Percentiles rank a stretch among this genome's conserved stretches.
Conservation (phyloP, 2,113 vertebrate species). For the Chrysochloris asiatica region DNA sequence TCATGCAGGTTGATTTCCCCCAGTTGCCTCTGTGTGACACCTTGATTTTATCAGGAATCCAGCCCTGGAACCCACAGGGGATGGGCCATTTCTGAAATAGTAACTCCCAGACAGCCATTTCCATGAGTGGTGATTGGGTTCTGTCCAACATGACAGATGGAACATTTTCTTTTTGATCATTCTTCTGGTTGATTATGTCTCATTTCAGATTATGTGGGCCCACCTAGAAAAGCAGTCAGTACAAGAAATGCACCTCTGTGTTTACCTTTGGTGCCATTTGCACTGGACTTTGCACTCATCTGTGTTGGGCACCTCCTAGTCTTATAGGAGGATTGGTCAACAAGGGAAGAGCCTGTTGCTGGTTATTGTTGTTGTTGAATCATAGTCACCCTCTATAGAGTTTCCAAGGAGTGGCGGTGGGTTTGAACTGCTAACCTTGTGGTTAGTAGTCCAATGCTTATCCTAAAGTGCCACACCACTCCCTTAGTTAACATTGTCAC, state of each 20-base stretch:
- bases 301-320: fast-evolving
- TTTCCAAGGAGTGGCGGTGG: no score
- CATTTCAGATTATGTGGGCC: not conserved
- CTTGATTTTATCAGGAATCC: not conserved
- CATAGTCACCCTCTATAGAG: no score
- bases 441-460: no score
- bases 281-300: not conserved
- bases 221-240: not conserved
- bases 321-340: conserved; percentile 5
- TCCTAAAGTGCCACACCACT: no score
- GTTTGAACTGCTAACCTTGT: no score
- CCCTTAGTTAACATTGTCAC: conserved; percentile 61
- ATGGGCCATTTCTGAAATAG: no score
- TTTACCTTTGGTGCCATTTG: not conserved
- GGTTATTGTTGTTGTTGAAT: no score
- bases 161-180: no score
- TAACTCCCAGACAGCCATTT: not conserved
- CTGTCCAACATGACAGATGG: not conserved
- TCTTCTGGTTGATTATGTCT: not conserved
- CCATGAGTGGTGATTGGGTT: not conserved
- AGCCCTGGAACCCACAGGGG: not conserved
- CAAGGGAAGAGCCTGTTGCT: not conserved
- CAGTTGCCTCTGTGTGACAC: not conserved
- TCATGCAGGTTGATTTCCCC: not conserved
- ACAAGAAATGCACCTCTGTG: not conserved